Base-by-base conservation (phyloP, 2,888 invertebrate genomes). In the Nephrotoma appendiculata region DNA sequence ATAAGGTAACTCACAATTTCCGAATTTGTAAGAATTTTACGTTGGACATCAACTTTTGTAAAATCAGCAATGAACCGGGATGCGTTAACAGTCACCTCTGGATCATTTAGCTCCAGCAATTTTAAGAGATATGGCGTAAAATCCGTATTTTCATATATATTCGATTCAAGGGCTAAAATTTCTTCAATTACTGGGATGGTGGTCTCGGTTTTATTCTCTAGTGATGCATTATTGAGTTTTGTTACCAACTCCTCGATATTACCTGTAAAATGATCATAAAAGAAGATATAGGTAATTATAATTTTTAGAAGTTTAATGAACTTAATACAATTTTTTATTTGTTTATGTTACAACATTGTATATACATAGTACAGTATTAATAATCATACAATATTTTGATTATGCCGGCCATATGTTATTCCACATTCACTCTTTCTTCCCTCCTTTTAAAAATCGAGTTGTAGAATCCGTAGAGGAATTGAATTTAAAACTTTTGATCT, bases 51-150 rank as follows among this genome's bases (percentile, higher is more conserved):
- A 89, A 94, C 94, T 93, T 97, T 97, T 11, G 95, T 95, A 44
- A 96, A 93, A 92, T 97, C 97, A 0, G 97, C 96, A 87, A 96
- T 94, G 41, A 95, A 94, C 92, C 96, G 95, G 15, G 95, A 93
- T 41, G 94, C 93, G 88, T 94, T 90, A 87, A 92, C 91, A 86
- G 93, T 92, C 44, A 94, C 93, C 87, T 93, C 93, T 88, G 91
- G 91, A 88, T 93, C 92, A 86, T 92, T 92, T 86, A 89, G 89
- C 88, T 90, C 89, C 85, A 91, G 89, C n/a, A 91, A 89, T 9
- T 88, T 89, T 31, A 91, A 87, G 87, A 91, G 91, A 19, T 90
- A 89, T 7, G 91, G 90, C 57, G 91, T 91, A 87, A 91, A 88
- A 86, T 91, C 91, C 86, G 90, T 90, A 87, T 91, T 90, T 87